Percentiles rank a stretch among this genome's conserved stretches.
Conservation (phyloP, 2,888 invertebrate species). For the Mechanitis mazaeus region DNA sequence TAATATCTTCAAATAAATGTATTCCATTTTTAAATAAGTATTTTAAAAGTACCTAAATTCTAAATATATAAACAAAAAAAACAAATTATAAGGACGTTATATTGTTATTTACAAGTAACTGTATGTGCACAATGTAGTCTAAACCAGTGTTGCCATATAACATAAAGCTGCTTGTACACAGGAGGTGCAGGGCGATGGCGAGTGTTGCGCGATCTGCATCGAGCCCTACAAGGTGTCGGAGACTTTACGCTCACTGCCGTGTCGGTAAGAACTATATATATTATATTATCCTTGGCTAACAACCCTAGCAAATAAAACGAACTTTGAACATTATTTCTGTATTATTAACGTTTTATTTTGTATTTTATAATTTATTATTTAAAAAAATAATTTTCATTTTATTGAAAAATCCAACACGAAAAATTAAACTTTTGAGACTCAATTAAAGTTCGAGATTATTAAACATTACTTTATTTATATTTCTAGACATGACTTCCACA, state of each 20-base stretch:
- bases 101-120: not conserved
- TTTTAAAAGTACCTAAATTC: too few relatives aligned
- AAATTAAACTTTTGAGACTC: too few relatives aligned
- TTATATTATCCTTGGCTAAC: not conserved
- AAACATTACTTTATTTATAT: not conserved
- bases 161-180: conserved; percentile 42
- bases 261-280: conserved; percentile 80
- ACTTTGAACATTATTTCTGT: too few relatives aligned
- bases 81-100: too few relatives aligned
- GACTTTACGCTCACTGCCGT: conserved; percentile 91
- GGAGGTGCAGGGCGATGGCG: conserved; percentile 88
- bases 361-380: too few relatives aligned
- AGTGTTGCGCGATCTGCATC: conserved; percentile 96
- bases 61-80: too few relatives aligned
- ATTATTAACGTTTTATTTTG: too few relatives aligned
- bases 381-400: too few relatives aligned
- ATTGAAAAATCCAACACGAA: too few relatives aligned
- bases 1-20: too few relatives aligned
- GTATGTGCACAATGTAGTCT: not conserved
- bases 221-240: conserved; percentile 93
- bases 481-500: conserved; percentile 94
- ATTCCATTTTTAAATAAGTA: too few relatives aligned
- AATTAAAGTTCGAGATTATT: not conserved
- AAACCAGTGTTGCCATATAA: not conserved
- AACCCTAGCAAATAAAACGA: too few relatives aligned